phyloP scores from a whole-genome alignment of 2,797 vertebrate genomes.

The Cryptoprocta ferox region DNA sequence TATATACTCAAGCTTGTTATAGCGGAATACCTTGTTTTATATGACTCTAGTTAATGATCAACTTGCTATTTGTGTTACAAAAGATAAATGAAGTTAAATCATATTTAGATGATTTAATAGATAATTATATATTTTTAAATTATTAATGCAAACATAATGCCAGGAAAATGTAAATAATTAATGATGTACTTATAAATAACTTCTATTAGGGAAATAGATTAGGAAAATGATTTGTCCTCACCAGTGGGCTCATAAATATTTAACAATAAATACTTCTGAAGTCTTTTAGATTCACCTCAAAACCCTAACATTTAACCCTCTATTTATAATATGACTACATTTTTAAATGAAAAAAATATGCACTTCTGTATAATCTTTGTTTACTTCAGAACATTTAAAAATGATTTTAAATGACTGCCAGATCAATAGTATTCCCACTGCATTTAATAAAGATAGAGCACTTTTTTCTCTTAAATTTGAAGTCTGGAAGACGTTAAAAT shows the following conservation, averaged over 20 bases:
- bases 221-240: slow-evolving; percentile 89
- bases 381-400: slow-evolving; percentile 75
- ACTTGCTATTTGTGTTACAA: slow-evolving; percentile 85
- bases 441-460: background rate
- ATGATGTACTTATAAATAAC: slow-evolving; percentile 89
- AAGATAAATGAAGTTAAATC: slow-evolving; percentile 87
- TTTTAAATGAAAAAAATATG: slow-evolving; percentile 77
- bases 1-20: slow-evolving; percentile 50
- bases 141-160: slow-evolving; percentile 89
- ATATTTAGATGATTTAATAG: slow-evolving; percentile 90
- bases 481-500: slow-evolving; percentile 24
- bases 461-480: slow-evolving; percentile 10
- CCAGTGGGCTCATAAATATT: slow-evolving; percentile 87
- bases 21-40: slow-evolving; percentile 72
- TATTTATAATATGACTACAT: slow-evolving; percentile 65
- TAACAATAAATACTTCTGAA: slow-evolving; percentile 80
- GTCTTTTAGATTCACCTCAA: slow-evolving; percentile 83
- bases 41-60: slow-evolving; percentile 80
- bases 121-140: slow-evolving; percentile 87
- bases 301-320: slow-evolving; percentile 80
- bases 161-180: slow-evolving; percentile 89
- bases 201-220: slow-evolving; percentile 88
- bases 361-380: slow-evolving; percentile 48
- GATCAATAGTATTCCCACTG: background rate
- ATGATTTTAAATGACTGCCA: background rate